These are phyloP conservation scores for Pipra filicauda DNA, from an alignment of 2,113 vertebrate species.

Conservation along the genomic window DNA sequence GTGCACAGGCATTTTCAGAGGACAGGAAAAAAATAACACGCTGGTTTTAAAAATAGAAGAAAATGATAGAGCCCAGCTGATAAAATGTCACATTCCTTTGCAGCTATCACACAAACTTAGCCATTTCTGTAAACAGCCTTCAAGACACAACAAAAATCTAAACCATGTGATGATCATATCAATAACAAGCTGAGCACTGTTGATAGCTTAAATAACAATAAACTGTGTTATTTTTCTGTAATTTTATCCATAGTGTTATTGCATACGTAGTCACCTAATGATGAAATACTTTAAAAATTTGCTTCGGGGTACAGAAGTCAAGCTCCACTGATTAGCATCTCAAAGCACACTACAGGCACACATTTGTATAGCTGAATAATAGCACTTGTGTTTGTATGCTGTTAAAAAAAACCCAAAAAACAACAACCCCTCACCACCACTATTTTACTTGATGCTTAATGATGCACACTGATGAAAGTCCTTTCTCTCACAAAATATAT, in stretches of 20 bases:
- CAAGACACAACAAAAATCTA: slow-evolving; percentile 7
- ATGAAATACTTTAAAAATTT: slow-evolving; percentile 59
- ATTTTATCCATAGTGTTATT: slow-evolving; percentile 31
- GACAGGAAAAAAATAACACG: not conserved
- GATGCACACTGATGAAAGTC: not conserved
- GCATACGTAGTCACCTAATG: slow-evolving; percentile 35
- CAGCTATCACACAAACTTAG: not conserved
- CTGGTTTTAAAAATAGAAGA: not conserved
- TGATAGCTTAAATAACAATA: slow-evolving; percentile 29
- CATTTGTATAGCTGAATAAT: slow-evolving; percentile 68
- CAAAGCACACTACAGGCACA: slow-evolving; percentile 26
- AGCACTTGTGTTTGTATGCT: slow-evolving; percentile 15
- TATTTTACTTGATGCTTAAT: not conserved
- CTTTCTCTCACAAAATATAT: not conserved
- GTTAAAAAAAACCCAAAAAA: not conserved
- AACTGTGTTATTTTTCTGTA: slow-evolving; percentile 8
- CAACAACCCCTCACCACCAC: not conserved
- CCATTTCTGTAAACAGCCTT: not conserved
- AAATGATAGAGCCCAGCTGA: not conserved
- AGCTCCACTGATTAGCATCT: slow-evolving; percentile 74
- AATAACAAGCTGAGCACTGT: not conserved
- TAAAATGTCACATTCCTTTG: slow-evolving; percentile 5
- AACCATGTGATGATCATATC: not conserved
- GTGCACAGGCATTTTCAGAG: not conserved
- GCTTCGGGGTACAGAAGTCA: slow-evolving; percentile 71